Evolutionary conservation across 2,113 vertebrate genomes (phyloP).

Genomic region (Stegostoma tigrinum): DNA sequence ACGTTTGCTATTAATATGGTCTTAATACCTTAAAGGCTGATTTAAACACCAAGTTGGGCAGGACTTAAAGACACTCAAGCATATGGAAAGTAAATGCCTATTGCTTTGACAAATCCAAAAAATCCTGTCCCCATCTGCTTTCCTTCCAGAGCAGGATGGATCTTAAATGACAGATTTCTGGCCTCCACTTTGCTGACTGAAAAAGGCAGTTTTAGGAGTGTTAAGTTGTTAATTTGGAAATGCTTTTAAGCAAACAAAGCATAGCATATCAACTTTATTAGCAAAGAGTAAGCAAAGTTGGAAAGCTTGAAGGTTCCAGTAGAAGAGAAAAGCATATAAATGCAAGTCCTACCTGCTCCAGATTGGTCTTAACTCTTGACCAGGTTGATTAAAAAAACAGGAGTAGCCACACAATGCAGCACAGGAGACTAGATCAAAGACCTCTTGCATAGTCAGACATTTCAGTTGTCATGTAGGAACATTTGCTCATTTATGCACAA

Average conservation of each 20-base stretch:
- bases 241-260: neutral
- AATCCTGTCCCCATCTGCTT: neutral
- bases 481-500: too few relatives aligned
- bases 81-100: too few relatives aligned
- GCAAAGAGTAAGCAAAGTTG: neutral
- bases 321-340: neutral
- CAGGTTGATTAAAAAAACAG: neutral
- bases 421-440: neutral
- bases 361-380: too few relatives aligned
- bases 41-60: neutral
- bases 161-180: neutral
- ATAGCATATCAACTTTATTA: neutral
- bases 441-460: too few relatives aligned
- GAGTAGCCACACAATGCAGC: neutral
- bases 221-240: neutral
- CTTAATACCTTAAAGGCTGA: neutral
- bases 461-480: neutral
- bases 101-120: neutral
- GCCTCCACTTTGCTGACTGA: neutral
- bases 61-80: neutral
- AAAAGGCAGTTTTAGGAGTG: neutral
- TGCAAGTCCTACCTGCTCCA: too few relatives aligned
- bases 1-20: neutral
- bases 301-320: neutral
- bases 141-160: neutral